These are phyloP conservation scores for Acholoe squamosa DNA, from an alignment of 2,888 invertebrate genomes.

Conservation along the genomic window DNA sequence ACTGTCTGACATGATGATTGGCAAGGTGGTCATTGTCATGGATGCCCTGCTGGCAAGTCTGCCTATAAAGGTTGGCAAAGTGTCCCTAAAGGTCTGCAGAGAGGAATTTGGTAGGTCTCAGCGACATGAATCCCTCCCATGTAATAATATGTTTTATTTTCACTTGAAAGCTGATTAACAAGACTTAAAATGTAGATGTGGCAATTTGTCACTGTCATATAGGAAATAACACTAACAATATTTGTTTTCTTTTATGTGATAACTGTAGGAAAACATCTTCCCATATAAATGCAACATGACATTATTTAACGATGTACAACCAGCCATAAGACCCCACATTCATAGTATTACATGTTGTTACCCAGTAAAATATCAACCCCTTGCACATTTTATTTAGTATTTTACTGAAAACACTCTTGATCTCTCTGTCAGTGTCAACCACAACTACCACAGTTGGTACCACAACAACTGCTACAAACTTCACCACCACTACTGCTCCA, in stretches of 20 bases:
- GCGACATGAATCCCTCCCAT: too few relatives aligned
- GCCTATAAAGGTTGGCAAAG: not conserved
- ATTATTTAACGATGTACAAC: too few relatives aligned
- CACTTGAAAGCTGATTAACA: not conserved
- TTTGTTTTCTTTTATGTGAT: too few relatives aligned
- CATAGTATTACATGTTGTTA: too few relatives aligned
- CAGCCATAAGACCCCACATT: too few relatives aligned
- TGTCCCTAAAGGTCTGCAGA: constrained; percentile 13
- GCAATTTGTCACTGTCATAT: not conserved
- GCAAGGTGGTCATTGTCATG: constrained; percentile 27
- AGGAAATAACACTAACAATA: too few relatives aligned
- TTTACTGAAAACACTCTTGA: too few relatives aligned
- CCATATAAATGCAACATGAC: too few relatives aligned
- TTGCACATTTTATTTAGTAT: too few relatives aligned
- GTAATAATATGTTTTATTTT: too few relatives aligned
- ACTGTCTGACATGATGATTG: not conserved
- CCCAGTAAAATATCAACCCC: too few relatives aligned
- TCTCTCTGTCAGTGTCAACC: not conserved
- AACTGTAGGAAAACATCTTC: too few relatives aligned
- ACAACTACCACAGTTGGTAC: not conserved
- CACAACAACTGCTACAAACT: not conserved
- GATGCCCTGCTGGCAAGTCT: constrained; percentile 2
- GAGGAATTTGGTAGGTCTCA: not conserved
- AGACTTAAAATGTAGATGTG: not conserved
- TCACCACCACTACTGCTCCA: not conserved